Base-by-base conservation (phyloP, 35 echinoderm and acorn worm species). In the Apostichopus parvimensis region DNA sequence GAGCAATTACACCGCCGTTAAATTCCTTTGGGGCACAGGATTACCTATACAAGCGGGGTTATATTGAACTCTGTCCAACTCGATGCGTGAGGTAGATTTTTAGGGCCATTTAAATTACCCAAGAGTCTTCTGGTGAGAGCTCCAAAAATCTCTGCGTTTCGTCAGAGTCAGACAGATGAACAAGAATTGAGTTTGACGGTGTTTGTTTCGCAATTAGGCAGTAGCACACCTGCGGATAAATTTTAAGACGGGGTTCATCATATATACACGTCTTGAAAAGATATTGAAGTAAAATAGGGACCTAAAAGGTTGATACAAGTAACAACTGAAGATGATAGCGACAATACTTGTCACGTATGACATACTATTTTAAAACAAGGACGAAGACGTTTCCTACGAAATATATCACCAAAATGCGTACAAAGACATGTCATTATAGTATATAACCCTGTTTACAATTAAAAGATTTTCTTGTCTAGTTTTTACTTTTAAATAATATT, bases 21-120 rank as follows among this genome's bases (percentile, higher is more conserved):
- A 75, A 75, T 22, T 75, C 71, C 71, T 75, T 18, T 75, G 71
- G 71, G 71, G 14, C n/a, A 75, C 71, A 75, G 71, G 5, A 75
- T 18, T 20, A 75, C 17, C 58, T 61, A 75, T 75, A 22, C 71
- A 20, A 75, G 71, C n/a, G 15, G 71, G 20, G 71, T 18, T 7
- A n/a, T 18, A 18, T 75, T 75, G 17, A 75, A 75, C 71, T 75
- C 21, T 22, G 71, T 75, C 71, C 71, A 75, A n/a, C 71, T 18
- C 21, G 71, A 22, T 22, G 71, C 71, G 71, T 75, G 71, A 75
- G 71, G 71, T 75, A 75, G 71, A 75, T 22, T 75, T 75, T 75
- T 75, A 75, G 71, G 71, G 71, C 17, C 71, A 75, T 75, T 75
- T 75, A 75, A 75, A 75, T 75, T 75, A 75, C 71, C 71, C 71